These are phyloP conservation scores for Tubulanus polymorphus DNA, from an alignment of 2,888 invertebrate species.

Conservation along the genomic window DNA sequence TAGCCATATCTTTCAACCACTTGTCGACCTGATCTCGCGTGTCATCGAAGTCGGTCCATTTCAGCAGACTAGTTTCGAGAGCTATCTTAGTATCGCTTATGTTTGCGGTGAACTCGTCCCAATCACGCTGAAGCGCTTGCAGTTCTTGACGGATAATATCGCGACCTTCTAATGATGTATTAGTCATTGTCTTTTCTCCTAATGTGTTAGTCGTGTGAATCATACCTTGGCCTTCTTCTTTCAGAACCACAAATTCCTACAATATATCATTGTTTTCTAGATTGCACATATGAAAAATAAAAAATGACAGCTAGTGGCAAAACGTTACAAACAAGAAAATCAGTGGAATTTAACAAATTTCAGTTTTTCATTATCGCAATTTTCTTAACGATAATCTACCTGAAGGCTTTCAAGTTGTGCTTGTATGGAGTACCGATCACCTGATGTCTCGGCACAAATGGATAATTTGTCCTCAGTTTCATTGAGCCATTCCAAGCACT, in stretches of 20 bases:
- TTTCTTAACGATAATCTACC: constrained; percentile 21
- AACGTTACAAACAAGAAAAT: neutral
- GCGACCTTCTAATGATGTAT: constrained; percentile 85
- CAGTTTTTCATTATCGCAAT: neutral
- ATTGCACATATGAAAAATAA: neutral
- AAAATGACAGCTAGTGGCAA: neutral
- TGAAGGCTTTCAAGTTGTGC: constrained; percentile 42
- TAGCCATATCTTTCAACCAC: constrained; percentile 92
- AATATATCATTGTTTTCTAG: neutral
- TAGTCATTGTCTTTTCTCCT: constrained; percentile 84
- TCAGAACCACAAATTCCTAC: constrained; percentile 78
- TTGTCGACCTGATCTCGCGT: constrained; percentile 90
- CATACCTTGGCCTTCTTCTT: constrained; percentile 87
- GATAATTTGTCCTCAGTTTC: constrained; percentile 78
- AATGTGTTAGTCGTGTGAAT: constrained; percentile 84
- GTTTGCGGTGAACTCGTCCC: constrained; percentile 80
- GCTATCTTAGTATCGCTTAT: constrained; percentile 86
- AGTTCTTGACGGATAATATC: constrained; percentile 79
- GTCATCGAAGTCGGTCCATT: constrained; percentile 88
- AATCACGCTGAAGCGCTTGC: constrained; percentile 79
- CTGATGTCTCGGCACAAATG: constrained; percentile 75
- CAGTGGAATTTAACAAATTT: too few relatives aligned
- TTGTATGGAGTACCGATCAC: constrained; percentile 48
- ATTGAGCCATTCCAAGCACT: constrained; percentile 79
- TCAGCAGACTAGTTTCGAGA: constrained; percentile 82